phyloP scores from a whole-genome alignment of 2,797 vertebrate species.

The Limosa lapponica region DNA sequence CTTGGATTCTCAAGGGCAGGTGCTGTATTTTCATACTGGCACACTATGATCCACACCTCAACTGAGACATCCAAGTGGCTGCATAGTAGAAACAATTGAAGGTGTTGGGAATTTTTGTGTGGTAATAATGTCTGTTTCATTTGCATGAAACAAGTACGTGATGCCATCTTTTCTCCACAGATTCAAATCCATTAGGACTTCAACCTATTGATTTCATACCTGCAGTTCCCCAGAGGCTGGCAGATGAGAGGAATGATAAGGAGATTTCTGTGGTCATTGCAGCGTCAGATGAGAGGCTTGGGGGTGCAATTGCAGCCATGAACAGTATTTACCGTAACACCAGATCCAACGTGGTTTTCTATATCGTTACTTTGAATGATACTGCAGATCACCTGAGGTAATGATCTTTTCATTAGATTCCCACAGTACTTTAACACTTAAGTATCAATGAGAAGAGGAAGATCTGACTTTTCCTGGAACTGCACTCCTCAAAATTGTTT shows the following conservation, averaged over 20 bases:
- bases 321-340: conserved; percentile 92
- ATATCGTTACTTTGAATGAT: conserved; percentile 90
- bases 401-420: background rate
- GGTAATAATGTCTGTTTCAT: background rate
- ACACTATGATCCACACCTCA: background rate
- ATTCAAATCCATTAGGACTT: conserved; percentile 75
- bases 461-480: background rate
- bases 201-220: conserved; percentile 83
- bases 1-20: background rate
- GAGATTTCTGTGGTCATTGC: conserved; percentile 92
- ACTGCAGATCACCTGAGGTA: conserved; percentile 92
- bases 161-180: conserved; percentile 39
- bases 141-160: background rate
- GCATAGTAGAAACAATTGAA: background rate
- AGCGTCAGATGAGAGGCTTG: conserved; percentile 90
- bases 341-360: conserved; percentile 89
- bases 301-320: conserved; percentile 90
- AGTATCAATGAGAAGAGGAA: background rate
- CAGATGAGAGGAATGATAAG: conserved; percentile 72
- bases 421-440: background rate
- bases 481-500: background rate
- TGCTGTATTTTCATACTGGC: background rate
- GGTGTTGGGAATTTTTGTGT: background rate
- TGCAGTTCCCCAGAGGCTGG: conserved; percentile 66
- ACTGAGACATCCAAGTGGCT: background rate